Conservation (phyloP, 2,888 invertebrate genomes). For the Brassicogethes aeneus region DNA sequence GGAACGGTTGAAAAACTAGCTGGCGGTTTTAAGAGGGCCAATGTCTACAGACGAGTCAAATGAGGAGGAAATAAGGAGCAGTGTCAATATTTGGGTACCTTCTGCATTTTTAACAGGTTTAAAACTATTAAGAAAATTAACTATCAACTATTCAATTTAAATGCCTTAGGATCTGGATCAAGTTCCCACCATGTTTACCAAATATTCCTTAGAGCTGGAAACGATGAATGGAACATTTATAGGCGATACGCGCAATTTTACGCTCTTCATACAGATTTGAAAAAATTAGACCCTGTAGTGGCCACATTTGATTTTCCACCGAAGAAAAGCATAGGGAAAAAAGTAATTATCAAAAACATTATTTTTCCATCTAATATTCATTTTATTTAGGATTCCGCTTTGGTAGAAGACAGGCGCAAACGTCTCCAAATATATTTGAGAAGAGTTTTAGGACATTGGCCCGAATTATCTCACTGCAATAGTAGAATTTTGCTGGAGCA, state of each 20-base stretch:
- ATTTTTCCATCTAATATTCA: neutral
- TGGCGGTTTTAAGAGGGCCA: constrained; percentile 58
- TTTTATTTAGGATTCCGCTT: constrained; percentile 55
- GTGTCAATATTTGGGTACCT: constrained; percentile 81
- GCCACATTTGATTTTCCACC: constrained; percentile 86
- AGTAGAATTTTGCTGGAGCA: constrained; percentile 69
- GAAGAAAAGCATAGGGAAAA: constrained; percentile 88
- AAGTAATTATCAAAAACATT: too few species aligned
- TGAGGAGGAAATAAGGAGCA: constrained; percentile 36
- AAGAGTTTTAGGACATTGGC: constrained; percentile 70
- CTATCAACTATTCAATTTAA: neutral
- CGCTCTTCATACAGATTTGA: constrained; percentile 72
- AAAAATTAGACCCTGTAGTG: constrained; percentile 72
- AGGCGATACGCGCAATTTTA: constrained; percentile 90
- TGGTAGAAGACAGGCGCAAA: constrained; percentile 82
- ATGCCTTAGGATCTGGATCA: constrained; percentile 48
- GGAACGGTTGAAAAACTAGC: constrained; percentile 51
- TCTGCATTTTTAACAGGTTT: constrained; percentile 73
- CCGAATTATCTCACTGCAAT: constrained; percentile 68
- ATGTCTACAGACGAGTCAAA: constrained; percentile 42
- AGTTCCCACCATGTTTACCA: constrained; percentile 86
- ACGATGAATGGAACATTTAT: constrained; percentile 94
- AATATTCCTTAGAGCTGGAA: constrained; percentile 67
- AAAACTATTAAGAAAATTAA: too few species aligned
- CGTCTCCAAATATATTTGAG: constrained; percentile 82